phyloP scores from a whole-genome alignment of 2,888 invertebrate species.

The Endotricha flammealis region DNA sequence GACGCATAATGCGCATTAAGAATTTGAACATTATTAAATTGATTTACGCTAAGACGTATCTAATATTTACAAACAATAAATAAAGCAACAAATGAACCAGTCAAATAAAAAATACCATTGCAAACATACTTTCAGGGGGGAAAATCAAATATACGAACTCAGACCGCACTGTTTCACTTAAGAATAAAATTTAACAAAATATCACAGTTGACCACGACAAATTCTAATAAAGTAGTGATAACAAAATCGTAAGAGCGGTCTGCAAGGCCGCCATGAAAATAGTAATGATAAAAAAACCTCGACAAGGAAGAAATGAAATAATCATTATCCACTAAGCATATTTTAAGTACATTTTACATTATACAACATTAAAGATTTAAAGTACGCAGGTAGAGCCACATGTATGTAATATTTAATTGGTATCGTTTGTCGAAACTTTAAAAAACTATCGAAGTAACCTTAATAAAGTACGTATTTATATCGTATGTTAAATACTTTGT shows the following conservation, averaged over 20 bases:
- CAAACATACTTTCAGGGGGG: slow-evolving; percentile 38
- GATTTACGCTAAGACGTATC: slow-evolving; percentile 45
- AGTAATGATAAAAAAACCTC: slow-evolving; percentile 25
- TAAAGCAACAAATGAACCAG: slow-evolving; percentile 66
- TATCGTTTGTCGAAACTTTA: slow-evolving; percentile 55
- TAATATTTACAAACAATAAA: slow-evolving; percentile 76
- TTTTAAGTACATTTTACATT: slow-evolving; percentile 72
- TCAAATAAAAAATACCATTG: slow-evolving; percentile 40
- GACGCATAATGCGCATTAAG: slow-evolving; percentile 32
- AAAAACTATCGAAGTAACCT: slow-evolving; percentile 45
- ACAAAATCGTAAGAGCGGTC: slow-evolving; percentile 44
- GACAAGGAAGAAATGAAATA: slow-evolving; percentile 34
- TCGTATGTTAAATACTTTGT: slow-evolving; percentile 50
- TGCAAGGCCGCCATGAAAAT: slow-evolving; percentile 32
- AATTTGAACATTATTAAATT: slow-evolving; percentile 54
- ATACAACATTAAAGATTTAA: slow-evolving; percentile 65
- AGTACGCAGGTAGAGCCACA: slow-evolving; percentile 58
- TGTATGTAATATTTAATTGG: slow-evolving; percentile 47
- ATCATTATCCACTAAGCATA: slow-evolving; percentile 49
- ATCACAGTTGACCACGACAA: slow-evolving; percentile 77
- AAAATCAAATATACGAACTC: slow-evolving; percentile 46
- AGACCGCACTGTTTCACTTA: slow-evolving; percentile 58
- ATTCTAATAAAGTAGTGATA: slow-evolving; percentile 56
- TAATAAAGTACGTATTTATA: slow-evolving; percentile 39
- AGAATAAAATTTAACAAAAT: slow-evolving; percentile 76